These are phyloP conservation scores for Drosophila anomalata DNA, from an alignment of 2,888 invertebrate genomes.

Conservation along the genomic window DNA sequence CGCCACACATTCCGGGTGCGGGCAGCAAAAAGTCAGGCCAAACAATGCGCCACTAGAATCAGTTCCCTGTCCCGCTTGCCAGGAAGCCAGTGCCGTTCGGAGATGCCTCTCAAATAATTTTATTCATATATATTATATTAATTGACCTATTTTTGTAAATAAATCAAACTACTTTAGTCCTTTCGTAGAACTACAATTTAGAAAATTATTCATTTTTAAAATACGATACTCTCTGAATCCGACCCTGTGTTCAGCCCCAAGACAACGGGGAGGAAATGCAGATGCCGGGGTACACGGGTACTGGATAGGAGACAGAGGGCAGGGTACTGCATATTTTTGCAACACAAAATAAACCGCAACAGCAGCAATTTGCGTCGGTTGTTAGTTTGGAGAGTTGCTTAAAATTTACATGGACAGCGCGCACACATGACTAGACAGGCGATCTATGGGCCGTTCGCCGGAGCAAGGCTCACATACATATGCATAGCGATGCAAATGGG, in stretches of 20 bases:
- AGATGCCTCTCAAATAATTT: background rate
- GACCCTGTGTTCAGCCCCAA: constrained; percentile 8
- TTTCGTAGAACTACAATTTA: background rate
- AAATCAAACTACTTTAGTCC: no score
- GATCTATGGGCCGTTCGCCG: constrained; percentile 44
- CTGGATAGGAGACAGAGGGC: constrained; percentile 24
- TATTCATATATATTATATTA: background rate
- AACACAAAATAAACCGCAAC: constrained; percentile 77
- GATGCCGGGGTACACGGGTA: constrained; percentile 2
- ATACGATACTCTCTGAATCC: background rate
- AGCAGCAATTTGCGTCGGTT: constrained; percentile 76
- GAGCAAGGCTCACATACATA: background rate
- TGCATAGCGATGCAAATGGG: constrained; percentile 10
- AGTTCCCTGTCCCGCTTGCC: background rate
- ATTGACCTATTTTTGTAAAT: background rate
- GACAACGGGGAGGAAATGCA: constrained; percentile 25
- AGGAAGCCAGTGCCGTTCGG: background rate
- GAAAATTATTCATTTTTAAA: background rate
- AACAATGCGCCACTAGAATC: constrained; percentile 62
- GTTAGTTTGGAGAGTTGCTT: constrained; percentile 65
- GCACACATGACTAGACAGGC: constrained; percentile 61
- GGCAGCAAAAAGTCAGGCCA: constrained; percentile 70
- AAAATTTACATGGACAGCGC: constrained; percentile 63
- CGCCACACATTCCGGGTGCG: constrained; percentile 51
- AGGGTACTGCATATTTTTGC: constrained; percentile 65